These are phyloP conservation scores for Clunio marinus DNA, from an alignment of 2,888 invertebrate genomes.

Conservation along the genomic window DNA sequence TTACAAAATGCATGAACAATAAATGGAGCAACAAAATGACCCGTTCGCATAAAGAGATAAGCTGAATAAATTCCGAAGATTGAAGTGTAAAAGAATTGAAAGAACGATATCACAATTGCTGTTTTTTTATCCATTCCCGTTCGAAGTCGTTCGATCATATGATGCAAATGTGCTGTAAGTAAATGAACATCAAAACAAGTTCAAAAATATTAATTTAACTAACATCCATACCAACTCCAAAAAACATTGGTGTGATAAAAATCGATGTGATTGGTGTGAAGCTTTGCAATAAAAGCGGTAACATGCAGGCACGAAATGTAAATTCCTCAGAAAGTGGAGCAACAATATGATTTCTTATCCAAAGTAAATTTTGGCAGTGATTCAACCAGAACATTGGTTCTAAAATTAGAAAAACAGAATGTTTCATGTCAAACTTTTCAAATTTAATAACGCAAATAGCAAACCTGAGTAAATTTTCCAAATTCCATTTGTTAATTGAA, in stretches of 20 bases:
- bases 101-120: conserved; percentile 70
- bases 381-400: conserved; percentile 70
- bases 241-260: conserved; percentile 82
- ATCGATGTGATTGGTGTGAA: conserved; percentile 70
- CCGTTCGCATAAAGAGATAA: conserved; percentile 84
- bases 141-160: conserved; percentile 74
- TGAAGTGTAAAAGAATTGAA: conserved; percentile 87
- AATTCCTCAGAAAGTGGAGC: conserved; percentile 94
- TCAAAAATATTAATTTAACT: too few species aligned
- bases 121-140: conserved; percentile 65
- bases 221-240: conserved; percentile 89
- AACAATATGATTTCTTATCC: conserved; percentile 84
- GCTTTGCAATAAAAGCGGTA: conserved; percentile 82
- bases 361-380: conserved; percentile 68
- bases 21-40: conserved; percentile 83
- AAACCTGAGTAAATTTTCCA: conserved; percentile 66
- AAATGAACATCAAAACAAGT: neutral
- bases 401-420: conserved; percentile 46
- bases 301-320: conserved; percentile 92
- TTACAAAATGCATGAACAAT: conserved; percentile 93
- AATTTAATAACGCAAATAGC: conserved; percentile 40
- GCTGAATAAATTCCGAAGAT: conserved; percentile 93
- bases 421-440: neutral
- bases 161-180: conserved; percentile 80
- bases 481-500: conserved; percentile 65